Evolutionary conservation across 2,888 invertebrate species (phyloP), one percentile per base, ranked within the genome.

Genomic region (Lottia scabra): DNA sequence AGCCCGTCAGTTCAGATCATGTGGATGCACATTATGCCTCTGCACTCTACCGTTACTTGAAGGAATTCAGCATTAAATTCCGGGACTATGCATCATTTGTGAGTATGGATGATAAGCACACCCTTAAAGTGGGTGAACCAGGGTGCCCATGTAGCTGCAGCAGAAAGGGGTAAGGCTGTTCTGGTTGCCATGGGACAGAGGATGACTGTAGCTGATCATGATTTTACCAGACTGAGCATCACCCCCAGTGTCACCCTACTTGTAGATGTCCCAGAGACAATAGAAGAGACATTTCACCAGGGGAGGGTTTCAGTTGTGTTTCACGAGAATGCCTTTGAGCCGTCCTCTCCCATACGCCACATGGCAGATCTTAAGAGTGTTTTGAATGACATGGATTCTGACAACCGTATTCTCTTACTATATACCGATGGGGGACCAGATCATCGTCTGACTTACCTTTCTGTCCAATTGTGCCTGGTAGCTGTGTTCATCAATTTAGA

Each of bases 91-190:
- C 56, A 15, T 43, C 46, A 27, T 65, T 73, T 43, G 48, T 74
- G 77, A 79, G n/a, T n/a, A n/a, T n/a, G n/a, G n/a, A n/a, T 67
- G 77, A 79, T 66, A 77, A 76, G 45, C 74, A 75, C 63, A 71
- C 72, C 19, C 69, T 72, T 63, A 76, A 72, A 19, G 75, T 78
- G n/a, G 78, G 78, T 4, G 75, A 74, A 56, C 77, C 77, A n/a
- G 73, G 70, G 3, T 44, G 73, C 30, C 79, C 75, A 23, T 72
- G n/a, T 78, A 43, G 77, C 79, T 44, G 70, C 75, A n/a, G 74
- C 71, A 64, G 75, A 74, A 10, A 23, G 77, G 23, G 73, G 75
- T 27, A 72, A 73, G 46, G 30, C 63, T 13, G 75, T 73, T 5
- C 30, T 75, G 10, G 70, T 74, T 16, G 68, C 46, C 27, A 23